Conservation (phyloP, 1,140 invertebrate genomes). For the Dreissena rostriformis region DNA sequence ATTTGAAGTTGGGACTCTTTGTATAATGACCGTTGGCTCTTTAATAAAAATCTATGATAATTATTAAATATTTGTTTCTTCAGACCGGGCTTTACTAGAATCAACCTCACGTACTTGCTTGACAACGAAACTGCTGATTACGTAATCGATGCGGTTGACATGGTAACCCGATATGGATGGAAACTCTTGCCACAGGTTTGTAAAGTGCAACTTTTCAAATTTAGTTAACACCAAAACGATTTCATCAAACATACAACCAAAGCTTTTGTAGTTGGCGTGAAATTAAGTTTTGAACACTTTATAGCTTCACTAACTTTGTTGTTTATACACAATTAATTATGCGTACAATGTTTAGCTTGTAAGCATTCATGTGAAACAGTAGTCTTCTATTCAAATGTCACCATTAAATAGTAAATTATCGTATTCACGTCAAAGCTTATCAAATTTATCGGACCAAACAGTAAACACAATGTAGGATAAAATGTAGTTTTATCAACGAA, state of each 20-base stretch:
- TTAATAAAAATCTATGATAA: too few species aligned
- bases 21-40: not conserved
- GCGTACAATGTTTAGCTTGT: too few species aligned
- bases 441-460: too few species aligned
- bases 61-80: not conserved
- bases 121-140: conserved; percentile 89
- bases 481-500: too few species aligned
- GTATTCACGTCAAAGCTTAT: too few species aligned
- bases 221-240: too few species aligned
- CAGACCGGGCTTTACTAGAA: conserved; percentile 89
- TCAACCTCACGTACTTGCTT: conserved; percentile 93
- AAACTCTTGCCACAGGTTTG: conserved; percentile 87
- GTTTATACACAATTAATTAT: too few species aligned
- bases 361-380: too few species aligned
- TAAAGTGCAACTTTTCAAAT: not conserved
- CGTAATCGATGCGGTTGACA: conserved; percentile 90
- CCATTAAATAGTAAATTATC: too few species aligned
- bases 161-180: conserved; percentile 93
- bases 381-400: too few species aligned
- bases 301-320: too few species aligned
- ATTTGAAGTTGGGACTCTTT: not conserved
- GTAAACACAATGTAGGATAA: too few species aligned
- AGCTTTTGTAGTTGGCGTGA: not conserved
- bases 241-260: not conserved
- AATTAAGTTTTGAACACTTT: not conserved